A percentile compares a stretch with the other conserved stretches of the same genome.
These are phyloP conservation scores for Brienomyrus brachyistius DNA, from an alignment of 2,113 vertebrate species.

Conservation along the genomic window DNA sequence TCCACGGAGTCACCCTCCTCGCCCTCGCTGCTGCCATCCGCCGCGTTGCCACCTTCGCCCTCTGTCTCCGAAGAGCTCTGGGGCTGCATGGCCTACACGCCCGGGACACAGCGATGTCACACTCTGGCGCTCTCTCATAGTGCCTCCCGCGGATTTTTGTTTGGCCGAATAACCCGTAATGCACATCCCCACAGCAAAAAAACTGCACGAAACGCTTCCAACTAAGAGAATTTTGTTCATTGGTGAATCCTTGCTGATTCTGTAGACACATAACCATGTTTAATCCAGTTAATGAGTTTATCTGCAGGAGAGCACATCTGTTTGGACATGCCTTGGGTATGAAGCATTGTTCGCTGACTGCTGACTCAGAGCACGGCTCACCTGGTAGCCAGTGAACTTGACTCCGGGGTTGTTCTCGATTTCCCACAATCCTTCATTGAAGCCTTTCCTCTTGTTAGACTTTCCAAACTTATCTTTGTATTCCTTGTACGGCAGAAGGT, in stretches of 20 bases:
- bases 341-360: background rate
- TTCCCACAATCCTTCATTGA: conserved; percentile 97
- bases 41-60: conserved; percentile 79
- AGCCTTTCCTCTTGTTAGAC: conserved; percentile 97
- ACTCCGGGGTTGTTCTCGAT: conserved; percentile 97
- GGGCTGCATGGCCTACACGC: conserved; percentile 75
- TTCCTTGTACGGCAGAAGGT: conserved; percentile 94
- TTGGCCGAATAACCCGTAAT: background rate
- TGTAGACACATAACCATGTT: background rate
- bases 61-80: conserved; percentile 92
- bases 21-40: conserved; percentile 84
- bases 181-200: background rate
- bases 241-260: background rate
- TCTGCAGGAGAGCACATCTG: background rate
- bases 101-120: background rate
- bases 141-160: background rate
- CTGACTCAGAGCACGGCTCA: conserved; percentile 37
- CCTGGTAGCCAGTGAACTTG: conserved; percentile 96
- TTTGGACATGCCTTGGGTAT: background rate
- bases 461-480: conserved; percentile 98
- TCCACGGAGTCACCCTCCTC: conserved; percentile 82
- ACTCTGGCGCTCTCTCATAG: background rate
- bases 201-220: background rate
- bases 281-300: background rate
- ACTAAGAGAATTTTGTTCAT: background rate